phyloP scores from a whole-genome alignment of 2,797 vertebrate species.

The Halcyon leucocephala region DNA sequence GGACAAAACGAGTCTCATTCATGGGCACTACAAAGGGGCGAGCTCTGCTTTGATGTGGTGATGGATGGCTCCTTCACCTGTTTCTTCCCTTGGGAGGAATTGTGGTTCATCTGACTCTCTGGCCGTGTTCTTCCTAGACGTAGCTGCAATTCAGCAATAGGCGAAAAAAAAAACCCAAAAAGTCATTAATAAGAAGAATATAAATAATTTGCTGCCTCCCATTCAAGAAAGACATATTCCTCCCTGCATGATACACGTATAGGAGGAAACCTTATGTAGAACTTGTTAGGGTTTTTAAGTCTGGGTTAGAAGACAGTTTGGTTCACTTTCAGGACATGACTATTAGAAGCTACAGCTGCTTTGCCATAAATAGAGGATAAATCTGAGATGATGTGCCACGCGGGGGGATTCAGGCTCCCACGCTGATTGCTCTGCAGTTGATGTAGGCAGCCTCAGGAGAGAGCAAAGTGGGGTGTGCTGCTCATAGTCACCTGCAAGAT shows the following conservation, averaged over 20 bases:
- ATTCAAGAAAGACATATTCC: not conserved
- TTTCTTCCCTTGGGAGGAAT: not conserved
- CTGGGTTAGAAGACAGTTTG: not conserved
- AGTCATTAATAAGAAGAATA: not conserved
- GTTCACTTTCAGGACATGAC: not conserved
- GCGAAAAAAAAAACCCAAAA: not conserved
- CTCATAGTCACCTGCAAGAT: not conserved
- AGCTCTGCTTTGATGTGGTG: conserved; percentile 45
- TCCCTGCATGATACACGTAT: accelerated
- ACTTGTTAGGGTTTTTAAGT: accelerated
- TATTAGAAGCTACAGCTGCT: not conserved
- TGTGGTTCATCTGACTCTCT: not conserved
- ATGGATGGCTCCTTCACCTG: conserved; percentile 34
- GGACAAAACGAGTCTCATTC: conserved; percentile 13
- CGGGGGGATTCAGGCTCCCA: not conserved
- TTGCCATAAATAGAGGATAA: not conserved
- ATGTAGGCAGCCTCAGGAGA: not conserved
- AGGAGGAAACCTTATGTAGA: not conserved
- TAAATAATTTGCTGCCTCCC: not conserved
- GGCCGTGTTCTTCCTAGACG: not conserved
- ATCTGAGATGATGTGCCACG: not conserved
- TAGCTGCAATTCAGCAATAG: not conserved
- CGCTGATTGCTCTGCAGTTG: not conserved
- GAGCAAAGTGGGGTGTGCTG: not conserved
- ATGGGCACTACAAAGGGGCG: not conserved